These are phyloP conservation scores for Macroramphosus scolopax DNA, from an alignment of 2,797 vertebrate genomes.

Conservation along the genomic window DNA sequence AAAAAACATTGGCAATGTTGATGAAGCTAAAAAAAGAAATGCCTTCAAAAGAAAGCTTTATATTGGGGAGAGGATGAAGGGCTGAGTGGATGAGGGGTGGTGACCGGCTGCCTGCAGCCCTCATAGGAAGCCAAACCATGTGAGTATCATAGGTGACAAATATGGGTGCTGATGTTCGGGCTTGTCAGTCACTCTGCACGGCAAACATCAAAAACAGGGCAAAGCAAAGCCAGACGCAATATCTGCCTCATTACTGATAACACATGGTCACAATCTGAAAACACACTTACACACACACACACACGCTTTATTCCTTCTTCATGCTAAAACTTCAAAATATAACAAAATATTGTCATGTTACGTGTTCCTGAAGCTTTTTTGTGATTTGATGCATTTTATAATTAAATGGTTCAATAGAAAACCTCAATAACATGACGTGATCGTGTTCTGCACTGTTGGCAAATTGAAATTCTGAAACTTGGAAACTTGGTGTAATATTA, in stretches of 20 bases:
- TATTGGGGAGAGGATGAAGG: slow-evolving; percentile 17
- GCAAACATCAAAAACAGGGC: slow-evolving; percentile 43
- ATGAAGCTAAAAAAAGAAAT: too few species aligned
- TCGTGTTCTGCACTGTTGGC: background rate
- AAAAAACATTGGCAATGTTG: too few species aligned
- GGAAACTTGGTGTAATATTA: too few species aligned
- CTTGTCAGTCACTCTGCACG: slow-evolving; percentile 45
- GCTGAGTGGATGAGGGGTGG: too few species aligned
- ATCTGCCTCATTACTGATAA: slow-evolving; percentile 64
- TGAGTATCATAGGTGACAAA: slow-evolving; percentile 62
- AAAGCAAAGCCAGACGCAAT: slow-evolving; percentile 47
- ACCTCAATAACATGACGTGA: too few species aligned
- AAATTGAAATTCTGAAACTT: slow-evolving; percentile 1
- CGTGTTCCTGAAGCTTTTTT: too few species aligned
- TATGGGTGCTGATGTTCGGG: slow-evolving; percentile 54
- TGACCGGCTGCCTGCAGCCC: slow-evolving; percentile 29
- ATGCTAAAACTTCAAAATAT: slow-evolving; percentile 2
- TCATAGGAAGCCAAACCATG: slow-evolving; percentile 59
- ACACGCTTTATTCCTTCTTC: slow-evolving; percentile 11
- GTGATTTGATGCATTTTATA: too few species aligned
- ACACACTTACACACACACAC: slow-evolving; percentile 13
- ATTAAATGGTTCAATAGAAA: too few species aligned
- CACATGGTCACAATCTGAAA: slow-evolving; percentile 47
- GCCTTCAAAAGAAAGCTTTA: too few species aligned
- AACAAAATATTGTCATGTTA: too few species aligned